Conservation (phyloP, 2,797 vertebrate genomes). For the Lithobates sylvaticus region DNA sequence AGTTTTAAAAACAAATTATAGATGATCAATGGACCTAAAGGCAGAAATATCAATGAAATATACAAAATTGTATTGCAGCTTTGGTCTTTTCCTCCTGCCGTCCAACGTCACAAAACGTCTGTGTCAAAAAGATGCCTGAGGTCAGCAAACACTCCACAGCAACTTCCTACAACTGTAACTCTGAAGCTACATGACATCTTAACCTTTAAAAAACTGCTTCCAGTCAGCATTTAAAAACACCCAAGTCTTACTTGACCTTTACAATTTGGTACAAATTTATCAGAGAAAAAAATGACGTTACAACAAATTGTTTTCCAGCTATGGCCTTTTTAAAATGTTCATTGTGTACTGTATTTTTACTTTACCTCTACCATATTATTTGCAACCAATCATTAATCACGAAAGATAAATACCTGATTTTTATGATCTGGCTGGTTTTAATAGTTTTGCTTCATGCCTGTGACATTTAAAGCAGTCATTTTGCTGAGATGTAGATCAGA, state of each 20-base stretch:
- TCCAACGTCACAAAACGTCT: conserved; percentile 82
- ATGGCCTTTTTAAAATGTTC: conserved; percentile 83
- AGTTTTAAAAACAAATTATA: not conserved
- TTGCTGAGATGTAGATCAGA: conserved; percentile 67
- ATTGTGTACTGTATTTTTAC: conserved; percentile 76
- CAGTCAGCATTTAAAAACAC: conserved; percentile 89
- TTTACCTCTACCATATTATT: conserved; percentile 74
- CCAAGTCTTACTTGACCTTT: conserved; percentile 88
- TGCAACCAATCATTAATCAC: conserved; percentile 81
- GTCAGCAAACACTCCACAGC: conserved; percentile 75
- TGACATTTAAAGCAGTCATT: conserved; percentile 78
- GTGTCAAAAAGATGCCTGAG: conserved; percentile 78
- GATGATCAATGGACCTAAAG: conserved; percentile 3
- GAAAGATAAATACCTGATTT: conserved; percentile 74
- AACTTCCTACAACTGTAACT: conserved; percentile 77
- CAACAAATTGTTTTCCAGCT: conserved; percentile 74
- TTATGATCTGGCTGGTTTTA: conserved; percentile 75
- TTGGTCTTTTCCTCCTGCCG: conserved; percentile 73
- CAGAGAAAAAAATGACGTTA: conserved; percentile 77
- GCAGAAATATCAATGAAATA: not conserved
- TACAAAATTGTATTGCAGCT: not conserved
- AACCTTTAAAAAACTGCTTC: conserved; percentile 86
- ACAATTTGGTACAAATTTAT: conserved; percentile 76
- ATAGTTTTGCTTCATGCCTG: conserved; percentile 56
- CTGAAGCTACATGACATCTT: conserved; percentile 85